Evolutionary conservation across 2,888 invertebrate species (phyloP).

Genomic region (Xestoiulus laeticollis): DNA sequence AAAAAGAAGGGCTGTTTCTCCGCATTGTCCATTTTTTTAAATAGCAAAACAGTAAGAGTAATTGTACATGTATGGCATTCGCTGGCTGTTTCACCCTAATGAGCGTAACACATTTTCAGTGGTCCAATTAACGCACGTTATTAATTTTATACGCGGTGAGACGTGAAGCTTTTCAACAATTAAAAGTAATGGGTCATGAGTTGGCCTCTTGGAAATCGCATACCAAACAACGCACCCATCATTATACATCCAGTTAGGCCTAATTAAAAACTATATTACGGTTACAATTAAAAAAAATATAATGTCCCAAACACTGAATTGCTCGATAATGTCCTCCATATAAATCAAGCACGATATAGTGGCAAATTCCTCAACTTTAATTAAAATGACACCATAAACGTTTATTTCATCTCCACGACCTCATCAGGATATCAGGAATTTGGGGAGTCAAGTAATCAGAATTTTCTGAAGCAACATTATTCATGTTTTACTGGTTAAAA

Average conservation of each 20-base stretch:
- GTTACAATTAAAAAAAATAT: neutral
- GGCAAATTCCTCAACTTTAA: neutral
- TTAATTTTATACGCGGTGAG: neutral
- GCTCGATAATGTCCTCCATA: neutral
- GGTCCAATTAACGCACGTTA: neutral
- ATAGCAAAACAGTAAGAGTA: neutral
- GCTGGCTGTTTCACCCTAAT: neutral
- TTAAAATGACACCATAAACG: conserved; percentile 4
- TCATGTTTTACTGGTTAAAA: neutral
- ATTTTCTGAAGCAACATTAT: neutral
- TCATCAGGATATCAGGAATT: neutral
- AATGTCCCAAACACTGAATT: neutral
- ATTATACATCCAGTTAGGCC: neutral
- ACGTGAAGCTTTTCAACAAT: neutral
- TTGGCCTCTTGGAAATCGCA: neutral
- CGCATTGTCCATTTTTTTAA: neutral
- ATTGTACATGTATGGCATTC: neutral
- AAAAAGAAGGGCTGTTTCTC: neutral
- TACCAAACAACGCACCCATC: neutral
- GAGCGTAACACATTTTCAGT: neutral
- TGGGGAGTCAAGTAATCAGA: neutral
- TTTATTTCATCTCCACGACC: neutral
- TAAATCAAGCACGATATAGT: neutral
- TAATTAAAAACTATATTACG: conserved; percentile 3
- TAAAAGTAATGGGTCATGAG: conserved; percentile 18